Evolutionary conservation across 1,140 invertebrate genomes (phyloP).

Genomic region (Periplaneta americana): DNA sequence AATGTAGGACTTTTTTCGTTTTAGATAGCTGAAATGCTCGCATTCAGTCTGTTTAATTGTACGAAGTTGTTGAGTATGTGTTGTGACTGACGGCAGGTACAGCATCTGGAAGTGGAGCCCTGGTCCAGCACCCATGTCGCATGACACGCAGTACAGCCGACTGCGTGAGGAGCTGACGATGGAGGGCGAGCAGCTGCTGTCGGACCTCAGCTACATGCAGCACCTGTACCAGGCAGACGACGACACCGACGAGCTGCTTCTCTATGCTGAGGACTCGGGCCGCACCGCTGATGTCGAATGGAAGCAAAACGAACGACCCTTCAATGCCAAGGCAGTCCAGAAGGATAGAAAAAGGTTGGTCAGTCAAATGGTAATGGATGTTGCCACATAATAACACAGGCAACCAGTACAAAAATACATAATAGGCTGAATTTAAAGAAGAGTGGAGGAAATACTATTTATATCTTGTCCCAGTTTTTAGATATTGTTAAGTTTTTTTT

Average conservation of each 20-base stretch:
- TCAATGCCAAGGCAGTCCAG: neutral
- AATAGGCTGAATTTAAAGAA: too few relatives aligned
- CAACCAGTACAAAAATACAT: too few relatives aligned
- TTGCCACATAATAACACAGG: neutral
- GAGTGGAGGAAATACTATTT: too few relatives aligned
- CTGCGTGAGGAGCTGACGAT: conserved; percentile 31
- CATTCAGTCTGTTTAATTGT: too few relatives aligned
- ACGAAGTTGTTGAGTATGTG: too few relatives aligned
- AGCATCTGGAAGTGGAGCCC: conserved; percentile 11
- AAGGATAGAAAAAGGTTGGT: conserved; percentile 11
- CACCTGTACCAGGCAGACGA: conserved; percentile 26
- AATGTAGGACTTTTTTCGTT: too few relatives aligned
- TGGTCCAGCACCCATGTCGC: neutral
- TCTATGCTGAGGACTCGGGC: conserved; percentile 2
- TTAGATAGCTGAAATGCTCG: too few relatives aligned
- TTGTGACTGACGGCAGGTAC: neutral
- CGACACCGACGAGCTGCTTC: neutral
- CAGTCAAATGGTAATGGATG: neutral
- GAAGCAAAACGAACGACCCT: conserved; percentile 12
- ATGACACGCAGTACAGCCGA: conserved; percentile 3
- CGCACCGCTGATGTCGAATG: neutral
- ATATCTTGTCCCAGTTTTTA: too few relatives aligned
- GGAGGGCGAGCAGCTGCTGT: conserved; percentile 32
- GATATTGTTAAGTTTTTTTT: too few relatives aligned
- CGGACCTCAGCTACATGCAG: conserved; percentile 28